Conservation (phyloP, 1,140 invertebrate species). For the Leptopilina clavipes region DNA sequence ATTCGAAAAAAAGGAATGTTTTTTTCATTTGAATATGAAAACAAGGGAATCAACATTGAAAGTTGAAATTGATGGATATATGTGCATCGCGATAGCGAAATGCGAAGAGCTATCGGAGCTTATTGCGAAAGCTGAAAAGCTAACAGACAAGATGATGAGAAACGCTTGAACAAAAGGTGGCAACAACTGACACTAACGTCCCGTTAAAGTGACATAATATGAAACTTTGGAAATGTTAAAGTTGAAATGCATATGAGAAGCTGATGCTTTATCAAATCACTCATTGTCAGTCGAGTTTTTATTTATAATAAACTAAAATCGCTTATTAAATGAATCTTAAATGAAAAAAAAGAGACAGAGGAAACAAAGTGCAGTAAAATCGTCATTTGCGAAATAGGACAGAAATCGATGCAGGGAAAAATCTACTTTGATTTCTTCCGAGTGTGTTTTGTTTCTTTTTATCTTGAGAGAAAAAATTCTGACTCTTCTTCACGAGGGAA, state of each 20-base stretch:
- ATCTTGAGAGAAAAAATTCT: too few relatives aligned
- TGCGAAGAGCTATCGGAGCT: conserved; percentile 10
- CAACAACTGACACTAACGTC: conserved; percentile 20
- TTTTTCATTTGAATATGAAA: conserved; percentile 14
- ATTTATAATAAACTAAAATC: background rate
- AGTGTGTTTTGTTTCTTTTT: too few relatives aligned
- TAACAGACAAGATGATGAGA: conserved; percentile 33
- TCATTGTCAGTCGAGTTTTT: conserved; percentile 6
- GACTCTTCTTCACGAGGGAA: too few relatives aligned
- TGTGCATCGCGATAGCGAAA: background rate
- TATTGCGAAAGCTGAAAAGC: conserved; percentile 21
- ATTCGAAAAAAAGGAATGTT: background rate
- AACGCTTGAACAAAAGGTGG: conserved; percentile 34
- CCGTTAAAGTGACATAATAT: conserved; percentile 26
- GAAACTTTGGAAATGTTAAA: conserved; percentile 19
- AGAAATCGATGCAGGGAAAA: too few relatives aligned
- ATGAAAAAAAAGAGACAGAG: too few relatives aligned
- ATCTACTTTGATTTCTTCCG: too few relatives aligned
- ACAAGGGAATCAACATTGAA: conserved; percentile 8
- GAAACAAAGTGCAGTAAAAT: too few relatives aligned
- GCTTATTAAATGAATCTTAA: background rate
- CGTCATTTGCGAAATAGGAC: too few relatives aligned
- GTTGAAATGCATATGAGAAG: conserved; percentile 25
- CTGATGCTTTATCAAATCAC: conserved; percentile 19
- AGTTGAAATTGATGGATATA: conserved; percentile 26